Evolutionary conservation across 2,888 invertebrate genomes (phyloP).

Genomic region (Habrosyne pyritoides): DNA sequence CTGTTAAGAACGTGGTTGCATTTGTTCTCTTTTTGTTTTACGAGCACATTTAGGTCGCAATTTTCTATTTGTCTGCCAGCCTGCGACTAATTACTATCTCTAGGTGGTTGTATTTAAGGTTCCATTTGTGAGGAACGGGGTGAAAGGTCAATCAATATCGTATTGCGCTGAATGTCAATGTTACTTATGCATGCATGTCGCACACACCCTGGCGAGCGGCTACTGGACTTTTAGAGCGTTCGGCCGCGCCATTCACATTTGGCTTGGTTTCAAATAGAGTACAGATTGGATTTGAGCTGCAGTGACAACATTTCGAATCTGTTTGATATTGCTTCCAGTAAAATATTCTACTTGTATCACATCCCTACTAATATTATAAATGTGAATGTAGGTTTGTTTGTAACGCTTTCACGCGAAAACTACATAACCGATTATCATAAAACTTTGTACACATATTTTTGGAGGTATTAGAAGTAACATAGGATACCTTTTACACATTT

Average conservation of each 20-base stretch:
- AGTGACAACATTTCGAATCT: not conserved
- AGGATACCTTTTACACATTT: too few relatives aligned
- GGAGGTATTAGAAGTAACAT: too few relatives aligned
- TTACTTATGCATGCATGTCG: not conserved
- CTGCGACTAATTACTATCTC: not conserved
- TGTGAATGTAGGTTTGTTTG: too few relatives aligned
- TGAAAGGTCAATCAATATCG: not conserved
- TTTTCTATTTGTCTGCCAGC: not conserved
- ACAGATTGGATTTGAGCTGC: not conserved
- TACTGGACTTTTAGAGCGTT: not conserved
- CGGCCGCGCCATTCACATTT: not conserved
- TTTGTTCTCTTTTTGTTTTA: not conserved
- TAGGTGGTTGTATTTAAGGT: not conserved
- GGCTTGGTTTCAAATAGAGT: not conserved
- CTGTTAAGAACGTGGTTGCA: not conserved
- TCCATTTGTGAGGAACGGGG: not conserved
- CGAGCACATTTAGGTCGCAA: slow-evolving; percentile 1
- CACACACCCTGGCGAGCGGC: not conserved
- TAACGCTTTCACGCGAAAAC: too few relatives aligned
- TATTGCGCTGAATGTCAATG: not conserved
- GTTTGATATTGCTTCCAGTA: not conserved
- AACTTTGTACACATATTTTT: too few relatives aligned
- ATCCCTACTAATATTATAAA: too few relatives aligned
- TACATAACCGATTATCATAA: too few relatives aligned
- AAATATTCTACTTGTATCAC: not conserved